Base-by-base conservation (phyloP, 2,797 vertebrate genomes). In the Denticeps clupeoides region DNA sequence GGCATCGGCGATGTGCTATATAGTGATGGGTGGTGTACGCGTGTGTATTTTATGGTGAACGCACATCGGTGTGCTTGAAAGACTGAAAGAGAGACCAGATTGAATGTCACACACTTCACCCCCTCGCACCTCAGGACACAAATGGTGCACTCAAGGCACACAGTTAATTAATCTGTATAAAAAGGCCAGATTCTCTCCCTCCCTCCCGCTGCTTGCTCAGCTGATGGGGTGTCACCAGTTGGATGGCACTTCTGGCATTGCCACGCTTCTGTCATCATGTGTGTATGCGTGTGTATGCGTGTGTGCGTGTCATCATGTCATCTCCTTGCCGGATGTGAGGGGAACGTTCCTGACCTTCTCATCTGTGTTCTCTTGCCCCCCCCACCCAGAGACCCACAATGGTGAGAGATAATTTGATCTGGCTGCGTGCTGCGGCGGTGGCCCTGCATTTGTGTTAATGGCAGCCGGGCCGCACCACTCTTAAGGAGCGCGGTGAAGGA, bases 161-260 rank as follows among this genome's bases (percentile, higher is more conserved):
- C 44, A 54, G 50, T 59, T 60, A 58, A 64, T 64, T 56, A 61
- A 64, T 64, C 51, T 55, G 51, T 58, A 58, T 51, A 55, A 58
- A 44, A 37, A 45, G 60, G 47, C 46, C 53, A 59, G 55, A 58
- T 55, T 45, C 58, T 45, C 42, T 15, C 24, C 9, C 44, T 29
- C 32, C 18, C 37, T 26, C 3, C 16, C 21, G 41, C 16, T 40
- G 29, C 47, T 50, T 41, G 35, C 27, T 59, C 52, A 56, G 45
- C 32, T 45, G 42, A 26, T 32, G 25, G 16, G n/a, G 40, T 45
- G n/a, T n/a, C 18, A 38, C 38, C 9, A 10, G 35, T 21, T n/a
- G 9, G 35, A 38, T 38, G 18, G 38, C 18, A 40, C 38, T 35
- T 42, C 31, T 32, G 31, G 16, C 9, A 40, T 45, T 48, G 40